phyloP scores from a whole-genome alignment of 1,140 invertebrate species.

The Conus betulinus region DNA sequence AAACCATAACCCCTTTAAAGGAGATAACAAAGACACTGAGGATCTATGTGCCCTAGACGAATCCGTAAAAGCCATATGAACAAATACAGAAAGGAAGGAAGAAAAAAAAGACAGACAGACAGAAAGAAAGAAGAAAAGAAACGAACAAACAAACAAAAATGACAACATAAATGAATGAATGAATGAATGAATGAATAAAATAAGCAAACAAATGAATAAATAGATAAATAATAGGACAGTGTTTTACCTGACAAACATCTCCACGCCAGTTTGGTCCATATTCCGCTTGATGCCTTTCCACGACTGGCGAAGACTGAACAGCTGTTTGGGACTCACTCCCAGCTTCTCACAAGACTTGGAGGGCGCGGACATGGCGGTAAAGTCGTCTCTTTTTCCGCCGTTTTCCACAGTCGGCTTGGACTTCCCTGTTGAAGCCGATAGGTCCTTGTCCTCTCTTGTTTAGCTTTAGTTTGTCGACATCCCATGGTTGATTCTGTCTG shows the following conservation, averaged over 20 bases:
- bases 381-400: too few species aligned
- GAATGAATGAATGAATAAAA: neutral
- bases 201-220: neutral
- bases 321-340: neutral
- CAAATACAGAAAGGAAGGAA: neutral
- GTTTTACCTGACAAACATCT: slow-evolving; percentile 7
- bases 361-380: too few species aligned
- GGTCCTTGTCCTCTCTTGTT: too few species aligned
- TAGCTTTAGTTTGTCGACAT: too few species aligned
- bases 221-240: neutral
- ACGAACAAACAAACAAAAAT: too few species aligned
- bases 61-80: too few species aligned
- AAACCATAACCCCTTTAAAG: too few species aligned
- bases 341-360: neutral
- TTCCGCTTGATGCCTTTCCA: neutral
- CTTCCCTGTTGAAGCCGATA: too few species aligned
- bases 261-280: neutral
- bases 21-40: too few species aligned
- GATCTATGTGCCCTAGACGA: too few species aligned
- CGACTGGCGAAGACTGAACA: neutral
- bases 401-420: too few species aligned
- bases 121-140: neutral
- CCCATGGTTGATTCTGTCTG: too few species aligned
- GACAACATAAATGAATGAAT: neutral
- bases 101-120: neutral